Base-by-base conservation (phyloP, 2,113 vertebrate genomes). In the Paramormyrops kingsleyae region DNA sequence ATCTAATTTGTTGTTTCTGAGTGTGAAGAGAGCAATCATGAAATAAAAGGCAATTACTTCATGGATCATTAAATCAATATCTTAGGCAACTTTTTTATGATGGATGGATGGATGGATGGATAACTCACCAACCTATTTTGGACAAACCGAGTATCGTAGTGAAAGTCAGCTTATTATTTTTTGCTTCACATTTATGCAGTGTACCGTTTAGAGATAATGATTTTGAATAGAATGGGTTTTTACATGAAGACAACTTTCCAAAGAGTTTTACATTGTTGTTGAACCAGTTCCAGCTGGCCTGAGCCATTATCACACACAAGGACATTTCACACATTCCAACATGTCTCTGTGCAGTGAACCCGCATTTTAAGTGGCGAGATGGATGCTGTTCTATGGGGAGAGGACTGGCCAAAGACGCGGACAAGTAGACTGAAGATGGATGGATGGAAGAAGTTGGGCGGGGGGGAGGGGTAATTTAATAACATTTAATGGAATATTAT, bases 1-100 rank as follows among this genome's bases (percentile, higher is more conserved):
- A 87, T 80, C 70, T 80, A 86, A 35, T 87, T 86, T 70, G 44
- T 87, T 90, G 85, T 90, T 80, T 87, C 49, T 70, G 84, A 90
- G 89, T 87, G 89, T 90, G 47, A 87, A 77, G 42, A 46, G 42
- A 89, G 47, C 31, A 87, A 77, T 70, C 47, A 86, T 83, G 17
- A 90, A 77, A 87, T 70, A 90, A 90, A 90, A 52, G 85, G 47
- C 49, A 87, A 52, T 87, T 44, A 70, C 24, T 62, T 83, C 39
- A 53, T 70, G 59, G 85, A 84, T 8, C 35, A 42, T 80, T 80
- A 80, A 80, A 80, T 80, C 15, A 15, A 80, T 39, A 80, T 42
- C 31, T 39, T 39, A 39, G 70, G 31, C 15, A 77, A 77, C 62
- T 4, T 70, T 70, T 42, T 19, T 42, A 1, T 42, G 35, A 12